Evolutionary conservation across 2,113 vertebrate genomes (phyloP).

Genomic region (Holacanthus passer): DNA sequence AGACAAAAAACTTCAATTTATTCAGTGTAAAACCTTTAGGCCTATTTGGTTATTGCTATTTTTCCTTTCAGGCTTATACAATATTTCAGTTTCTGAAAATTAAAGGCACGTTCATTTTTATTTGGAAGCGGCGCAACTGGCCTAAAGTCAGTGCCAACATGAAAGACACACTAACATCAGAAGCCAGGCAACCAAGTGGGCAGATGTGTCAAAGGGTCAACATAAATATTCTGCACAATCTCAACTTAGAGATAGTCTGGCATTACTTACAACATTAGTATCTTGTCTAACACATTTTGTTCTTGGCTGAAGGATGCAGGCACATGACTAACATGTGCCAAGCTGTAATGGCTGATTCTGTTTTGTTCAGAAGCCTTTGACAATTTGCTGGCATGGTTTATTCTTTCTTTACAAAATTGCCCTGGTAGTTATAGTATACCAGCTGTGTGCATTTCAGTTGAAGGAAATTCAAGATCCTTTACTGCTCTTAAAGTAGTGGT

Average conservation of each 20-base stretch:
- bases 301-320: conserved; percentile 23
- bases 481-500: conserved; percentile 12
- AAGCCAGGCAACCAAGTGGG: conserved; percentile 22
- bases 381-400: conserved; percentile 17
- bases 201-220: conserved; percentile 33
- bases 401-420: conserved; percentile 17
- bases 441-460: conserved; percentile 21
- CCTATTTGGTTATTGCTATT: conserved; percentile 18
- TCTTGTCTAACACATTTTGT: conserved; percentile 46
- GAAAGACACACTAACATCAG: conserved; percentile 15
- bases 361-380: conserved; percentile 28
- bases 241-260: conserved; percentile 32
- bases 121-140: conserved; percentile 1
- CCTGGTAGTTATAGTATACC: conserved; percentile 6
- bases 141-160: conserved; percentile 11
- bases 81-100: conserved; percentile 37
- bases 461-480: conserved; percentile 16
- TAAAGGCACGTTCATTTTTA: conserved; percentile 7
- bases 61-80: conserved; percentile 21
- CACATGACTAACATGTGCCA: conserved; percentile 21
- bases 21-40: conserved; percentile 23
- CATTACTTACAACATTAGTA: conserved; percentile 16
- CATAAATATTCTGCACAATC: conserved; percentile 32
- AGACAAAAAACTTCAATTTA: conserved; percentile 26
- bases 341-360: conserved; percentile 21